These are phyloP conservation scores for Pharmacophagus antenor DNA, from an alignment of 2,888 invertebrate genomes.

Conservation along the genomic window DNA sequence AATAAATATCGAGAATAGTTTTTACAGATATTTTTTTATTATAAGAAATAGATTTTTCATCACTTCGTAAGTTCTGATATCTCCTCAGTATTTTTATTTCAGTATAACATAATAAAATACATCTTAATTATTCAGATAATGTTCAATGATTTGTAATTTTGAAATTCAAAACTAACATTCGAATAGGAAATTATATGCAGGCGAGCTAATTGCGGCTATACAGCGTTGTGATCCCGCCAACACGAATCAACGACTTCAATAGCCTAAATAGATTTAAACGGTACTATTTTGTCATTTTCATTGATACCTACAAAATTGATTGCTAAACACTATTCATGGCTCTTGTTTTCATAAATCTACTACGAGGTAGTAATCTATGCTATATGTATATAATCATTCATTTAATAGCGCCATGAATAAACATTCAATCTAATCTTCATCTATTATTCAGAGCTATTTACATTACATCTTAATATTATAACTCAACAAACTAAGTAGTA, in stretches of 20 bases:
- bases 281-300: conserved; percentile 34
- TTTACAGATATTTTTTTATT: background rate
- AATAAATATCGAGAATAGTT: background rate
- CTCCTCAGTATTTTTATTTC: background rate
- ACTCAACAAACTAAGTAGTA: too few species aligned
- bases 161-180: background rate
- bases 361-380: background rate
- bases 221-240: background rate
- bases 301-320: conserved; percentile 33
- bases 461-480: too few species aligned
- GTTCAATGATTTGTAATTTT: background rate
- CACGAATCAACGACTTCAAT: conserved; percentile 54
- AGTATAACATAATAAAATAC: background rate
- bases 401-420: too few species aligned
- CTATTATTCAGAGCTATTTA: too few species aligned
- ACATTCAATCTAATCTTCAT: too few species aligned
- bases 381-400: background rate
- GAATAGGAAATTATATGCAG: background rate
- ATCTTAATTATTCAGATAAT: too few species aligned
- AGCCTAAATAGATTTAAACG: conserved; percentile 61
- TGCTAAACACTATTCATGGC: conserved; percentile 32
- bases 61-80: background rate
- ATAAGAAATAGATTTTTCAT: background rate
- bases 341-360: too few species aligned
- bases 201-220: background rate